Conservation (phyloP, 2,113 vertebrate genomes). For the Elachura formosa region DNA sequence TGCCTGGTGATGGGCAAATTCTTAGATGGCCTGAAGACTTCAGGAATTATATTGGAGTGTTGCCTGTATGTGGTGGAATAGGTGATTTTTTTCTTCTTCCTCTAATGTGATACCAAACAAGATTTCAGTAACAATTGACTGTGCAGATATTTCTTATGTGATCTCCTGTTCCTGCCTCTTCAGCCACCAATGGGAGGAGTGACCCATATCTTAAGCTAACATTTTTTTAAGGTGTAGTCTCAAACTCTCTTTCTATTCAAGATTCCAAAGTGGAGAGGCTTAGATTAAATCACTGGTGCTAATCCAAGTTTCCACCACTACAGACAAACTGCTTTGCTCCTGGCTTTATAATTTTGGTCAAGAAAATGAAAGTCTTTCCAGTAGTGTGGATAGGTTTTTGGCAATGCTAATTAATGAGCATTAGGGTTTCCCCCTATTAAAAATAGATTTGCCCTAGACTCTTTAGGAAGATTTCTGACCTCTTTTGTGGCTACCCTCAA, state of each 20-base stretch:
- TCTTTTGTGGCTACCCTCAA: neutral
- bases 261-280: neutral
- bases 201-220: fast-evolving
- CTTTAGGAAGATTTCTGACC: neutral
- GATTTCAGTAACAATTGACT: neutral
- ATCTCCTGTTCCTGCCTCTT: neutral
- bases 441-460: neutral
- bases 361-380: neutral
- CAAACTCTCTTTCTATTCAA: neutral
- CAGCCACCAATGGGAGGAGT: neutral
- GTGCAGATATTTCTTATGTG: neutral
- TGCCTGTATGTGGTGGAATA: neutral
- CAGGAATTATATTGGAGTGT: neutral
- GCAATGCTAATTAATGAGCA: neutral
- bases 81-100: neutral
- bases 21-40: neutral
- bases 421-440: neutral
- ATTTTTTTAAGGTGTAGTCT: neutral
- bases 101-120: neutral
- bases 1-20: neutral
- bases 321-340: neutral
- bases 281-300: neutral
- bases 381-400: neutral
- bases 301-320: neutral
- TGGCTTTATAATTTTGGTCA: neutral